Evolutionary conservation across 2,888 invertebrate species (phyloP).

Genomic region (Theretra japonica): DNA sequence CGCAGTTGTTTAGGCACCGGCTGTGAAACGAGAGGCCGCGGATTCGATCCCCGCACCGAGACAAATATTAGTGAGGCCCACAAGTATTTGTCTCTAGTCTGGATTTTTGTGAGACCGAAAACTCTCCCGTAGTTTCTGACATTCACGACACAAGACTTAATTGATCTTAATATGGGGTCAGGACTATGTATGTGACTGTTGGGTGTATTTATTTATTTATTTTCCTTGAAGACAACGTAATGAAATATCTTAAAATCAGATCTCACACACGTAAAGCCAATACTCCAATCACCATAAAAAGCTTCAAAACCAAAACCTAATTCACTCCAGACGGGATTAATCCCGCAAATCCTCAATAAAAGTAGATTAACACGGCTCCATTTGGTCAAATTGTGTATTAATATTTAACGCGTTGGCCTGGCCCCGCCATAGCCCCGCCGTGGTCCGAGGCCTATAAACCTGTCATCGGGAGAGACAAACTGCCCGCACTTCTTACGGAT

Average conservation of each 20-base stretch:
- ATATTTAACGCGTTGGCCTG: constrained; percentile 75
- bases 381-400: constrained; percentile 85
- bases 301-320: constrained; percentile 18
- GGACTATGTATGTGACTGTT: too few relatives aligned
- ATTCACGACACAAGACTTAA: too few relatives aligned
- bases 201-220: too few relatives aligned
- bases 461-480: constrained; percentile 79
- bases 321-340: constrained; percentile 63
- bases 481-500: constrained; percentile 75
- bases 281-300: not conserved
- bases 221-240: too few relatives aligned
- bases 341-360: constrained; percentile 73
- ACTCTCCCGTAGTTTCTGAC: too few relatives aligned
- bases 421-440: constrained; percentile 72
- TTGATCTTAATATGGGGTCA: too few relatives aligned
- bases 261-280: not conserved
- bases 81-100: too few relatives aligned
- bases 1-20: too few relatives aligned
- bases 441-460: constrained; percentile 68
- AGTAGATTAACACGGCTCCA: constrained; percentile 79
- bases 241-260: not conserved
- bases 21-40: too few relatives aligned
- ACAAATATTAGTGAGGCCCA: too few relatives aligned
- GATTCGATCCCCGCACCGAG: too few relatives aligned
- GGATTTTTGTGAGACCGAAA: too few relatives aligned